Evolutionary conservation across 92 coral and sea anemone species (phyloP), one percentile per base, ranked within the genome.

Genomic region (Desmophyllum pertusum): DNA sequence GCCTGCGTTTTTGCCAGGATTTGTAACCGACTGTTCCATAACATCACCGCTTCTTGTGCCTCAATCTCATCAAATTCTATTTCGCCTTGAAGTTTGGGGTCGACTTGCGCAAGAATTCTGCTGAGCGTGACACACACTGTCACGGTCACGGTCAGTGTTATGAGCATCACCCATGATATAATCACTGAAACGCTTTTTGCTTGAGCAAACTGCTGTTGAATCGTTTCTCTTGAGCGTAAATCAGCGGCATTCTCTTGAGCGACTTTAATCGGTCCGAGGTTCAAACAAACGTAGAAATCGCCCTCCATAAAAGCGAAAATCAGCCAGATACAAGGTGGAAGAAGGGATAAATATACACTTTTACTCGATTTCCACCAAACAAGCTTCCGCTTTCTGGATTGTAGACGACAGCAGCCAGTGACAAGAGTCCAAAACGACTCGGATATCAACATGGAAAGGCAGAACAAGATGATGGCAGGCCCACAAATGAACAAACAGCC

Each of bases 351-450:
- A 21, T 62, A 71, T 2, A 89, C 30, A 57, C 61, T 81, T 31
- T 80, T 65, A 10, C 76, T 74, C 39, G 86, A 53, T 46, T 80
- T 89, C 80, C 83, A 83, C 70, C 90, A 89, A 4, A 89, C 84
- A 25, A 79, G 53, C 53, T 37, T 69, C 19, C 83, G 78, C 52
- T 67, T 65, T 45, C 75, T 59, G 45, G 81, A 70, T 15, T 61
- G 74, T 1, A 83, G 57, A 27, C 73, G 83, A 63, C 74, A 75
- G 38, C 92, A 81, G 31, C 89, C 89, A 15, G 92, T 89, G 73
- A 76, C 84, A 17, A 83, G 71, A 31, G 83, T 83, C 92, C 89
- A 89, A 27, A 89, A 89, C 2, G 92, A 89, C 63, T 78, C 88
- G 5, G 85, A 84, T 25, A 76, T 46, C 64, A 89, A 52, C 83